Base-by-base conservation (phyloP, 1,140 invertebrate species). In the Solen grandis region DNA sequence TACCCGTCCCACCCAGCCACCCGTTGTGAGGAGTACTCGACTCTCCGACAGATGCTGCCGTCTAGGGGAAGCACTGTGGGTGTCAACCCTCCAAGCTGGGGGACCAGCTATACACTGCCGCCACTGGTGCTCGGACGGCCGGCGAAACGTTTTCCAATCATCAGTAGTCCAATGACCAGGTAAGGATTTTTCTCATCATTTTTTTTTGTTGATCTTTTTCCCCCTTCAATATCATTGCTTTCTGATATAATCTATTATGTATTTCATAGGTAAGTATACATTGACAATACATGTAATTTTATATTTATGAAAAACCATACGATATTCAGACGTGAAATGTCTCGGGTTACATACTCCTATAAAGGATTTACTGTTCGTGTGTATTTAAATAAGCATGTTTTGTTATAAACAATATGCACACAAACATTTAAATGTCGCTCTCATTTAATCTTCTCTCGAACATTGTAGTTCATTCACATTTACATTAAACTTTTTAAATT, bases 131-230 rank as follows among this genome's bases (percentile, higher is more conserved):
- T 62, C 10, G 73, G 57, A 10, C 62, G 55, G 57, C 41, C 83
- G 5, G 50, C 82, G 14, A 83, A 60, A 31, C 60, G 87, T 68
- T 83, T 88, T 36, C 90, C 90, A 3, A 77, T 83, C n/a, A 83
- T 91, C 13, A 88, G 90, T 80, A 90, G 89, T 59, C 85, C 87
- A 25, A 90, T 90, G 89, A 90, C 87, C n/a, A 89, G 84, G 90
- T 91, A 86, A 83, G 75, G 10, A n/a, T n/a, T n/a, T n/a, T n/a
- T n/a, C n/a, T n/a, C n/a, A n/a, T n/a, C n/a, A n/a, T n/a, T n/a
- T n/a, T n/a, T 46, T 46, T 54, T 25, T 5, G 8, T 70, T 4
- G 55, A 14, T 54, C 25, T 22, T 27, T 72, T 8, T 74, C n/a
- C n/a, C 2, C 36, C 14, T 50, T 69, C 33, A 36, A 66, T n/a